phyloP scores from a whole-genome alignment of 2,113 vertebrate species.

The Syrmaticus mikado region DNA sequence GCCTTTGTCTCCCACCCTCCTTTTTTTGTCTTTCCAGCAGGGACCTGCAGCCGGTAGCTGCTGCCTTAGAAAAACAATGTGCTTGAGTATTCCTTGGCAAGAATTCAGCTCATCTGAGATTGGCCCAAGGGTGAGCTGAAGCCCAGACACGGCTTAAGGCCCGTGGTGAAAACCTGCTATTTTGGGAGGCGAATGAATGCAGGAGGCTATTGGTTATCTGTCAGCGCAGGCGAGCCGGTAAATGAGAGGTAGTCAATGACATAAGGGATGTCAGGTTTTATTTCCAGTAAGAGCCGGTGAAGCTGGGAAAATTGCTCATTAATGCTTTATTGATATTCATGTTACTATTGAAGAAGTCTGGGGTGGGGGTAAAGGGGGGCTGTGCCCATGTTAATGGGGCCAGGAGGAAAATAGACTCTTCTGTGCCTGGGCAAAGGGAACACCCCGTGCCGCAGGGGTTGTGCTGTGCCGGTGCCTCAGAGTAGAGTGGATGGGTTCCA shows the following conservation, averaged over 20 bases:
- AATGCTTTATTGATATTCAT: conserved; percentile 76
- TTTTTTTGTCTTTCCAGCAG: neutral
- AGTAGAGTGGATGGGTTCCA: conserved; percentile 8
- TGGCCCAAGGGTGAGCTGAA: neutral
- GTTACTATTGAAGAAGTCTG: conserved; percentile 69
- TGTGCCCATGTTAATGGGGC: conserved; percentile 59
- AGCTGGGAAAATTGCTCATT: conserved; percentile 77
- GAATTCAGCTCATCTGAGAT: neutral
- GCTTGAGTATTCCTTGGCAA: neutral
- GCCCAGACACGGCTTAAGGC: neutral
- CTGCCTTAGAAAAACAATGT: neutral
- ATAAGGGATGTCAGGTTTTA: conserved; percentile 61
- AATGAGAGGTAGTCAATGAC: conserved; percentile 64
- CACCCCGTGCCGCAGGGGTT: conserved; percentile 30
- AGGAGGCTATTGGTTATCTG: conserved; percentile 39
- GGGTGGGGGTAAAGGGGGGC: neutral
- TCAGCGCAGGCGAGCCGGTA: conserved; percentile 1
- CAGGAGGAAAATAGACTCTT: conserved; percentile 66
- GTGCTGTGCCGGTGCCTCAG: neutral
- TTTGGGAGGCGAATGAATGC: neutral
- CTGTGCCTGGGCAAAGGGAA: conserved; percentile 66
- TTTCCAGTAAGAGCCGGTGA: conserved; percentile 77
- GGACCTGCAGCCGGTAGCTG: fast-evolving
- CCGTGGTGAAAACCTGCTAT: neutral
- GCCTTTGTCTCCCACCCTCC: neutral